Evolutionary conservation across 2,113 vertebrate species (phyloP), one percentile per base, ranked within the genome.

Genomic region (Carassius auratus): DNA sequence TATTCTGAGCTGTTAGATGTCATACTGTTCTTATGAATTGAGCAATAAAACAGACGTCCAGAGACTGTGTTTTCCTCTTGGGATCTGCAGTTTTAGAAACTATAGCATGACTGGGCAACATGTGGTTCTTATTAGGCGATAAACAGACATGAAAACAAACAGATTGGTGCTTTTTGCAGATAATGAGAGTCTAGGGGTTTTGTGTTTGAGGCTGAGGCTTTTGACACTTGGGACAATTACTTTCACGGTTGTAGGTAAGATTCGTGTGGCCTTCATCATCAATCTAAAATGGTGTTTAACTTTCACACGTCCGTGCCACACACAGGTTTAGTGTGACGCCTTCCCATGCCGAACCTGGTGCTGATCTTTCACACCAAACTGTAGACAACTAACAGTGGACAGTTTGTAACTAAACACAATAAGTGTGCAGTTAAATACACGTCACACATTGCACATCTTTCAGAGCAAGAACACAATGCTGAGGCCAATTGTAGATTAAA

Each of bases 141-240:
- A 84, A 81, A 64, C 12, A 80, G 76, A 68, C 87, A 84, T n/a
- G 17, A 30, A 80, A 66, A 57, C 19, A 23, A 81, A 84, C 59
- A 84, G 50, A 88, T 81, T 19, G 23, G 80, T 71, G 62, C 75
- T 81, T 71, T 52, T 50, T 81, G 52, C 59, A 21, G 48, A 38
- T 86, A 84, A 86, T 83, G 83, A 74, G 38, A 73, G 77, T n/a
- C 59, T 48, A 62, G 17, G 48, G 9, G 50, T 86, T 86, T 87
- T 74, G 83, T 81, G 84, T 86, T 85, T 36, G 17, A 83, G 68
- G 45, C 76, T 79, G 85, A 64, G 84, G 66, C n/a, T 84, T 81
- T 84, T 84, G 33, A 83, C 81, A 57, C 86, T 55, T 42, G 9
- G 21, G 9, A n/a, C 30, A 66, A 55, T 64, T 13, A 68, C 61